A percentile compares a stretch with the other conserved stretches of the same genome.
Conservation (phyloP, 2,888 invertebrate genomes). For the Odontomyia ornata region DNA sequence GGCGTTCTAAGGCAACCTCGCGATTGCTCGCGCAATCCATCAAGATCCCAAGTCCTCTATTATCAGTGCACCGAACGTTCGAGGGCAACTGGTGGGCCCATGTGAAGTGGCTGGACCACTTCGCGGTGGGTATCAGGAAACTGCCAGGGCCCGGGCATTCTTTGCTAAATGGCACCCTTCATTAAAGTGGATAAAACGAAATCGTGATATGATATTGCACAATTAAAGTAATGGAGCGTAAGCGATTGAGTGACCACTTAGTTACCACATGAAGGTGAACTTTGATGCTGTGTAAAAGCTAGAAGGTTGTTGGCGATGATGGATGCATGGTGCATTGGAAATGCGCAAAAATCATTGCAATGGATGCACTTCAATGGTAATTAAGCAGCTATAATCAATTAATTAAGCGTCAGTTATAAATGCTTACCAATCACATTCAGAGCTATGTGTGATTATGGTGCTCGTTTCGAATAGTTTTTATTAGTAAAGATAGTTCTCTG, state of each 20-base stretch:
- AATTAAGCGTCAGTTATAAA: no score
- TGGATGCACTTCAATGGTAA: no score
- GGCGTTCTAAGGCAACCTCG: constrained; percentile 48
- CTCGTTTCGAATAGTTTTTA: no score
- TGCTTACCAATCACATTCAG: no score
- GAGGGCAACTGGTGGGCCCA: background rate
- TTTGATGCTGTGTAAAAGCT: background rate
- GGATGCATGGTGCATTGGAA: no score
- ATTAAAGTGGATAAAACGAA: constrained; percentile 54
- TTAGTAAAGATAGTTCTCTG: no score
- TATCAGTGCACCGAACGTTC: background rate
- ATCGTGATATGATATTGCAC: constrained; percentile 53
- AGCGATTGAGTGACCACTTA: constrained; percentile 33
- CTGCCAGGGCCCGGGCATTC: constrained; percentile 38
- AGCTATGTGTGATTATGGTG: no score
- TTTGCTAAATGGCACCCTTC: constrained; percentile 50
- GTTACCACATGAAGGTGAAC: background rate
- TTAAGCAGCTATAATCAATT: no score
- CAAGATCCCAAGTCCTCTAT: constrained; percentile 23
- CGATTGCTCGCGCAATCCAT: constrained; percentile 29
- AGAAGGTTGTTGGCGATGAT: no score
- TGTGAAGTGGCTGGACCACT: constrained; percentile 19
- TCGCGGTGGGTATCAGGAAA: constrained; percentile 27
- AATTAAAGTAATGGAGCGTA: constrained; percentile 37
- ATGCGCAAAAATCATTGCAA: no score